Base-by-base conservation (phyloP, 64 coral and sea anemone genomes). In the Pocillopora verrucosa region DNA sequence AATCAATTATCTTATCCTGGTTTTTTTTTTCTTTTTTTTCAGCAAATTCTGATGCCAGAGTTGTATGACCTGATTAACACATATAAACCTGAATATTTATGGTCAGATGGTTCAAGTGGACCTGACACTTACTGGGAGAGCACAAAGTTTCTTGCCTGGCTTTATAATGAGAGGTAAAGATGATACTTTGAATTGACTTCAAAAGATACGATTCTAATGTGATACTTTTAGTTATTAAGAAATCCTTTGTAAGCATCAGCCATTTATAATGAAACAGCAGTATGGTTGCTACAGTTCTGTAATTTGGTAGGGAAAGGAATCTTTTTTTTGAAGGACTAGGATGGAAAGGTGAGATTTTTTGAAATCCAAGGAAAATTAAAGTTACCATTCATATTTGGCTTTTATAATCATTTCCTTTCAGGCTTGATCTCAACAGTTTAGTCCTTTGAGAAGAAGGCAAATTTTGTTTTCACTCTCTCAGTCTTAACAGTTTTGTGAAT, bases 91-190 rank as follows among this genome's bases (percentile, higher is more conserved):
- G 96, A 98, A 0, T 92, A 95, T 58, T 24, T 98, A 17, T 98
- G 94, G 89, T 98, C 96, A 73, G 96, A 98, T 86, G 96, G 96
- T 30, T 85, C 90, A 22, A 30, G 59, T 57, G 96, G 90, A 16
- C 83, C 96, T 20, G 90, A 95, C 22, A 94, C 93, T 11, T 98
- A 98, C 64, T 98, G 96, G 96, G 87, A 77, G 25, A 98, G 96
- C 59, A 79, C 26, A 79, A 83, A 95, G 17, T 98, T 98, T 60
- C 72, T 98, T 30, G 96, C 96, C 26, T 98, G 93, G 96, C 88
- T 98, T 37, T 98, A 67, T 16, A 67, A 67, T 20, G 64, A 67
- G 22, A 67, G 64, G 64, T 67, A 67, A 64, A 67, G 16, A 67
- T 67, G 3, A 67, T 2, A 19, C 19, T 67, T 67, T 2, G 14